Base-by-base conservation (phyloP, 1,140 invertebrate species). In the Arion vulgaris region DNA sequence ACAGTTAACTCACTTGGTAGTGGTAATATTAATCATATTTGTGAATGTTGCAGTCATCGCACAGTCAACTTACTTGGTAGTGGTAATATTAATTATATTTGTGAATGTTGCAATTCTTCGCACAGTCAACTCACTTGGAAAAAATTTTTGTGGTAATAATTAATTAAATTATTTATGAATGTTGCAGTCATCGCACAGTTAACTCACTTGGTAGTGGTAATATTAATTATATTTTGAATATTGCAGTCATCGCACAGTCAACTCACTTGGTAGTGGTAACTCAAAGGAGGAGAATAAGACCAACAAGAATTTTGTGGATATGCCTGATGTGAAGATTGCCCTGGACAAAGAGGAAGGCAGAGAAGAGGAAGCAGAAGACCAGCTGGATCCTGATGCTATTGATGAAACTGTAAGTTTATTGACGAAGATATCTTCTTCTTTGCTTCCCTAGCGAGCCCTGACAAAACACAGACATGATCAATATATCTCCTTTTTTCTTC, bases 401-500 rank as follows among this genome's bases (percentile, higher is more conserved):
- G 90, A 93, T 95, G 69, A 91, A 85, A 85, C 89, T n/a, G 91
- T 91, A 81, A 83, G 86, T 85, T 26, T n/a, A n/a, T n/a, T n/a
- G n/a, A n/a, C n/a, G n/a, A n/a, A n/a, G n/a, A n/a, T n/a, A n/a
- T n/a, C n/a, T n/a, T n/a, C n/a, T n/a, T n/a, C n/a, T n/a, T n/a
- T n/a, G n/a, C n/a, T n/a, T n/a, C n/a, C n/a, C n/a, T n/a, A n/a
- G n/a, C n/a, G n/a, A n/a, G n/a, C n/a, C n/a, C n/a, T n/a, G n/a
- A n/a, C n/a, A n/a, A n/a, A n/a, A n/a, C n/a, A n/a, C n/a, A n/a
- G n/a, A n/a, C n/a, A n/a, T n/a, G n/a, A n/a, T n/a, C n/a, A n/a
- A n/a, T n/a, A n/a, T n/a, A n/a, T n/a, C n/a, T n/a, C n/a, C n/a
- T n/a, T n/a, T n/a, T n/a, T n/a, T n/a, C n/a, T n/a, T n/a, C n/a